Conservation (phyloP, 2,797 vertebrate species). For the Ciconia nigra region DNA sequence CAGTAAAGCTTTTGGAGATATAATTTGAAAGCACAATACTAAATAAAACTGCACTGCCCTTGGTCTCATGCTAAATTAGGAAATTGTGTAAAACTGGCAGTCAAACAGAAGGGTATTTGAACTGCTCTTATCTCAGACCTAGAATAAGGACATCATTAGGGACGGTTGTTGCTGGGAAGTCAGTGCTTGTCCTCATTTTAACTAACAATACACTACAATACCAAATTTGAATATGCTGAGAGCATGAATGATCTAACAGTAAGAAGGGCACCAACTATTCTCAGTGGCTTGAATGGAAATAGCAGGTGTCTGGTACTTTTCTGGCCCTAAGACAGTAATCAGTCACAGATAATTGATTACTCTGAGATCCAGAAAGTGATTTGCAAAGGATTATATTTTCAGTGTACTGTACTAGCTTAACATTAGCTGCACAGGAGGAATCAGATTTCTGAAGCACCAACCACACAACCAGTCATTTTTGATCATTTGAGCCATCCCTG, state of each 20-base stretch:
- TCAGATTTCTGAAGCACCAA: neutral
- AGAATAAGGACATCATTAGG: constrained; percentile 16
- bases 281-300: constrained; percentile 36
- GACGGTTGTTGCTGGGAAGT: constrained; percentile 4
- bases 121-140: constrained; percentile 31
- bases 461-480: constrained; percentile 3
- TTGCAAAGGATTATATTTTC: constrained; percentile 43
- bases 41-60: neutral
- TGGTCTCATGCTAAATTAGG: neutral
- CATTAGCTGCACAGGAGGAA: constrained; percentile 3
- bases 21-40: neutral
- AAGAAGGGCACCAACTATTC: constrained; percentile 8
- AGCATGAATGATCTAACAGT: neutral
- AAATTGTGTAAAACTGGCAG: constrained; percentile 20
- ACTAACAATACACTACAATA: neutral
- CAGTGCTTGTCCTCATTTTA: constrained; percentile 46
- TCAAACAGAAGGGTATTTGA: constrained; percentile 25
- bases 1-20: neutral
- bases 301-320: constrained; percentile 43
- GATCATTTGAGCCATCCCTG: neutral
- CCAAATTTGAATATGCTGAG: constrained; percentile 37
- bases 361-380: constrained; percentile 47
- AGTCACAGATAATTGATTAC: constrained; percentile 54
- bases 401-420: neutral
- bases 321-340: constrained; percentile 35